Evolutionary conservation across 1,140 invertebrate genomes (phyloP).

Genomic region (Procambarus clarkii): DNA sequence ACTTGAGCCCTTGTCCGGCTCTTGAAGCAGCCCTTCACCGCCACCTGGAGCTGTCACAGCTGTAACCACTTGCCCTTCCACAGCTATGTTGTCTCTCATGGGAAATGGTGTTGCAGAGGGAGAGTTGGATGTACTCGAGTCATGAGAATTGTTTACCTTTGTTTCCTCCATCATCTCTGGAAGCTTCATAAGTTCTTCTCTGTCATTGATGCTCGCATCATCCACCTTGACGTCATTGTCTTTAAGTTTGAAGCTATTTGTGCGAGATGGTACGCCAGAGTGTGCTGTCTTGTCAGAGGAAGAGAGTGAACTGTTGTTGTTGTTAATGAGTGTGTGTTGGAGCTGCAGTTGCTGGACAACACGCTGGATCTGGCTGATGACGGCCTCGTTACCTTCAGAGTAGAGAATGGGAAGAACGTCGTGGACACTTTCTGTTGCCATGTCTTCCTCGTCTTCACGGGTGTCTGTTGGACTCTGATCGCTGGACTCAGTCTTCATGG

Average conservation of each 20-base stretch:
- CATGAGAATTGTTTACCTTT: neutral
- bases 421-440: neutral
- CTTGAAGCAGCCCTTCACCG: no score
- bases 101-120: neutral
- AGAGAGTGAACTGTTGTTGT: neutral
- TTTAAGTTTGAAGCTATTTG: neutral
- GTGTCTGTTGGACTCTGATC: neutral
- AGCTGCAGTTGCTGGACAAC: conserved; percentile 50
- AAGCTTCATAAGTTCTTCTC: neutral
- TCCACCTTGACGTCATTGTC: neutral
- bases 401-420: conserved; percentile 19
- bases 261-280: neutral
- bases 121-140: neutral
- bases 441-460: neutral
- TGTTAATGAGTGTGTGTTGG: neutral
- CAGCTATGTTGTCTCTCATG: neutral
- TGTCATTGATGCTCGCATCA: neutral
- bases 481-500: neutral
- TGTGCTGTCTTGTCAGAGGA: neutral
- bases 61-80: neutral
- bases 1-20: neutral
- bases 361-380: conserved; percentile 50
- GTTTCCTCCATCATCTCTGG: neutral
- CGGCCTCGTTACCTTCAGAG: conserved; percentile 39
- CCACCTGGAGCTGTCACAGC: neutral